Evolutionary conservation across 1,140 invertebrate genomes (phyloP), one percentile per base, ranked within the genome.

Genomic region (Aplysia californica): DNA sequence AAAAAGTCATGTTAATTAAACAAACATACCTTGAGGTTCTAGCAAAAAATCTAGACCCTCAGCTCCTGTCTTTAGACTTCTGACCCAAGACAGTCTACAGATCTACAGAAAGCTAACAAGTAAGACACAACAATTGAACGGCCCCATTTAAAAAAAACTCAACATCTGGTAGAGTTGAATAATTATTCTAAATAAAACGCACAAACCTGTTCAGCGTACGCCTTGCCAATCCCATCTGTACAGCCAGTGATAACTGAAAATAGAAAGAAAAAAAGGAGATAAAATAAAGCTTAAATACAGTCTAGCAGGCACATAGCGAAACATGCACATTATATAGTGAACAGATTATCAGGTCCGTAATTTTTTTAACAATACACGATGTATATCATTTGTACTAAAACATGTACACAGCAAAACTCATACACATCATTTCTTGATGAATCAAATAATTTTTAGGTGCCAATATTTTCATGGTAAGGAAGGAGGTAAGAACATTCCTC

Each of bases 161-260:
- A 15, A n/a, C n/a, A 50, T 10, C 23, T 31, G 1, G 39, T 26
- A 20, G 20, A 6, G 31, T n/a, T 38, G 23, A 15, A 38, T 58
- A 3, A 50, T 69, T 6, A 58, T n/a, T n/a, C n/a, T n/a, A n/a
- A n/a, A n/a, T n/a, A n/a, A 55, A 6, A 18, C 29, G 38, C 15
- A 26, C 81, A 89, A 90, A 94, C 92, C 82, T 94, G 93, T 87
- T 93, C 92, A 2, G 95, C 95, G 87, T 95, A 97, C 1, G 95
- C 95, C 89, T 95, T 96, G n/a, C 96, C 96, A 83, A 98, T 93
- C 10, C 96, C 96, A 92, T 97, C 96, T 4, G 96, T 97, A 0
- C 95, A 93, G 36, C 96, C 96, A 38, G 96, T 98, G 0, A 97
- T 90, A 75, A 98, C 95, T 93, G 91, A 75, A 93, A 92, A 1